Base-by-base conservation (phyloP, 2,113 vertebrate genomes). In the Phocoena sinus region DNA sequence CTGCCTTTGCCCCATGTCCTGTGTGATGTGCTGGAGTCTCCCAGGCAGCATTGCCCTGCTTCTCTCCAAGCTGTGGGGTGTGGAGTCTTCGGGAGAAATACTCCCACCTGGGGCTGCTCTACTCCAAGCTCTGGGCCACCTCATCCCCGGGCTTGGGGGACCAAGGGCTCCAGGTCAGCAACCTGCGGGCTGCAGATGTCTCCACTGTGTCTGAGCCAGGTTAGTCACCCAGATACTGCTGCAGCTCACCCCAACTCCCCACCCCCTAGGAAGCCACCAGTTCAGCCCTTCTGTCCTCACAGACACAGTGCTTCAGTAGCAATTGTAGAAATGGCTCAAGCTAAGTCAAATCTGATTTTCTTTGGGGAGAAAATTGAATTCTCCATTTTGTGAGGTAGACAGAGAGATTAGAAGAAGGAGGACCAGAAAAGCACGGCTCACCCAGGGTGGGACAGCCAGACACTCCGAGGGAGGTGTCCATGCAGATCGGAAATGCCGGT, bases 271-370 rank as follows among this genome's bases (percentile, higher is more conserved):
- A 94, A 95, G 68, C 65, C 70, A 8, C 53, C 56, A 1, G 21
- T 85, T 26, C 11, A 7, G 53, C 53, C 36, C 50, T 83, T 90
- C 60, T 38, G 44, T 89, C 68, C 92, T 95, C 71, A 53, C 10
- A 25, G 74, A 94, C 85, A 91, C 77, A 23, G 21, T 63, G 47
- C 88, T 94, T 97, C 94, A 38, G 56, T 65, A 85, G 95, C 95
- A 93, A 82, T 93, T 93, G 95, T 85, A 86, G 84, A 94, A 97
- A 96, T 90, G 92, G 74, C 92, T 97, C 1, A 2, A 95, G 87
- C 41, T 41, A 65, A 96, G 95, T 94, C 91, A 97, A 97, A 97
- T 98, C 92, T 97, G 87, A 98, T 98, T 98, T 96, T 95, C 96
- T 83, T 85, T 44, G 65, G 79, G 60, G 93, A 79, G 91, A 90